Base-by-base conservation (phyloP, 2,888 invertebrate species). In the Cecidostiba fungosa region DNA sequence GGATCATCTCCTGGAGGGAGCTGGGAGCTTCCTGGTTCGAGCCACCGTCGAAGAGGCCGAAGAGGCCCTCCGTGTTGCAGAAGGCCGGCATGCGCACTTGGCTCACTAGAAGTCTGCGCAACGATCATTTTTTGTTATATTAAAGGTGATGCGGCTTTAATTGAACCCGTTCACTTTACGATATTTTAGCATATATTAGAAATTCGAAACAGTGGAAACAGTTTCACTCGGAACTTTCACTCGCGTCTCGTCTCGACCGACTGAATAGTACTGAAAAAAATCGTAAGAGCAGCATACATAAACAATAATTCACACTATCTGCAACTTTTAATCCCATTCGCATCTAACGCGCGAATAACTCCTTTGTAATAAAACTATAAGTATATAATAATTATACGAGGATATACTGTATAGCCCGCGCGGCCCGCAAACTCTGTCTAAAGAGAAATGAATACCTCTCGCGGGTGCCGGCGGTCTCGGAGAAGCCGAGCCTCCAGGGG, bases 401-500 rank as follows among this genome's bases (percentile, higher is more conserved):
- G 19, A 32, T 19, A 77, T 32, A 23, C 4, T 66, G 36, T n/a
- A n/a, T n/a, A 69, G 39, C 39, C n/a, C n/a, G n/a, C 39, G 39
- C 39, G 39, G 39, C n/a, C n/a, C 62, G 12, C 26, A 12, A 59
- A 59, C n/a, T 59, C 3, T 59, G 5, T 3, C 62, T 3, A 19
- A 23, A 50, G 29, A 47, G 29, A 54, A 59, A 82, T 72, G 39
- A 85, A 88, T 89, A 94, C 94, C 92, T 96, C 88, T 96, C 95
- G 81, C 95, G 95, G 88, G 95, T 95, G 50, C 97, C 97, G 0
- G 97, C 96, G 16, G 97, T 96, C 94, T 98, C 98, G 0, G 97
- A 97, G 93, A 98, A 98, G 0, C 97, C 98, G 47, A 97, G 95
- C 73, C 95, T 95, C 98, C 98, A 98, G 4, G 97, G 96, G 10